Percentiles rank a stretch among this genome's conserved stretches.
phyloP scores from a whole-genome alignment of 2,888 invertebrate genomes.

The Rapana venosa region DNA sequence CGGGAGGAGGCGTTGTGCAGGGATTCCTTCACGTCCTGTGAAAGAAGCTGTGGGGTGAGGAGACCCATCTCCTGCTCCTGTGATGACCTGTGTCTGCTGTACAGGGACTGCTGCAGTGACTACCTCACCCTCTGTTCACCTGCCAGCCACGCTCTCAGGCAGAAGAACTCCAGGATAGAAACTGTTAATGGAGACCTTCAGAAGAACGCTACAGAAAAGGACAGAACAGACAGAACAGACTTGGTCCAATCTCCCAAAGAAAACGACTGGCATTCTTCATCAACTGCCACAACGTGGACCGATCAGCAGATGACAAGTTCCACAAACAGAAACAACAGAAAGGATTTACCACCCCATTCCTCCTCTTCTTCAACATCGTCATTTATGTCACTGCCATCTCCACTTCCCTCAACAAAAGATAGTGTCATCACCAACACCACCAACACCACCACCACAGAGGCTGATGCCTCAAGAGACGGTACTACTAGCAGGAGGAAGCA shows the following conservation, averaged over 20 bases:
- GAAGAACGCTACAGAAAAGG: not conserved
- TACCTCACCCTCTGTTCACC: slow-evolving; percentile 6
- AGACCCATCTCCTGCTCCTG: not conserved
- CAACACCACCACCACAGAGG: too few relatives aligned
- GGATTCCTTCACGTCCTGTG: not conserved
- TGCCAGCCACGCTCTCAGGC: not conserved
- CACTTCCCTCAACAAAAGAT: too few relatives aligned
- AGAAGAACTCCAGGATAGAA: not conserved
- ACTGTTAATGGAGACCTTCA: not conserved
- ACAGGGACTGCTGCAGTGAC: slow-evolving; percentile 15
- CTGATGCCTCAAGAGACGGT: too few relatives aligned
- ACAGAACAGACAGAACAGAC: not conserved
- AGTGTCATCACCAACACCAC: too few relatives aligned
- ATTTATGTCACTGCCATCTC: too few relatives aligned
- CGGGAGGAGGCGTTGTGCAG: not conserved
- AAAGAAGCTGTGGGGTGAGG: not conserved
- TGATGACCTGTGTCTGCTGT: slow-evolving; percentile 19
- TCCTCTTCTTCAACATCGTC: too few relatives aligned
- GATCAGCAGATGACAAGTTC: too few relatives aligned
- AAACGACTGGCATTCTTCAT: too few relatives aligned
- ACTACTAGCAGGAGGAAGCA: not conserved
- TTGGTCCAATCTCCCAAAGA: too few relatives aligned
- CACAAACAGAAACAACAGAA: too few relatives aligned
- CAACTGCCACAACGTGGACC: too few relatives aligned
- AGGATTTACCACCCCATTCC: too few relatives aligned